These are phyloP conservation scores for Gasteruption jaculator DNA, from an alignment of 2,888 invertebrate genomes.

Conservation along the genomic window DNA sequence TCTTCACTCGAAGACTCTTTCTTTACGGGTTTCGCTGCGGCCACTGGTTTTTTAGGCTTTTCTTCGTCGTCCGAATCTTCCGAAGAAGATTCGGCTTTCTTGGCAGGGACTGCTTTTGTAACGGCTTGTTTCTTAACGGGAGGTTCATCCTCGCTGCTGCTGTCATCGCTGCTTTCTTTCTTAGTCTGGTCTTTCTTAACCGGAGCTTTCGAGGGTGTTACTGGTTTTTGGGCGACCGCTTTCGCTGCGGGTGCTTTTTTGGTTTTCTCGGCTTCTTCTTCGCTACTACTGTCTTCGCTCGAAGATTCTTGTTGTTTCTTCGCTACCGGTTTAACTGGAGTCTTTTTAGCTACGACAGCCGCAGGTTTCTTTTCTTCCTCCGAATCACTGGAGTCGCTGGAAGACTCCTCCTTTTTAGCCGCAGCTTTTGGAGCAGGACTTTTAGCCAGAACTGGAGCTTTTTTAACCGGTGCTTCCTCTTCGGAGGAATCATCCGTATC, in stretches of 20 bases:
- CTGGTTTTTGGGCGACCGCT: constrained; percentile 1
- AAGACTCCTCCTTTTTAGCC: constrained; percentile 15
- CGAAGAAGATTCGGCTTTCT: constrained; percentile 29
- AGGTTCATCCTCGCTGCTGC: constrained; percentile 27
- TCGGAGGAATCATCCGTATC: constrained; percentile 48
- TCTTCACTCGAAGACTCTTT: constrained; percentile 33
- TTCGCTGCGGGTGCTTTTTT: constrained; percentile 14
- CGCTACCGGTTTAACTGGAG: constrained; percentile 10
- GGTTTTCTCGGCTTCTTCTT: constrained; percentile 29
- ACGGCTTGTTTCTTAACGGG: constrained; percentile 21
- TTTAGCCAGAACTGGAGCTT: constrained; percentile 25
- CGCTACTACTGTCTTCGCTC: constrained; percentile 48
- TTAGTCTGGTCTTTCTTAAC: constrained; percentile 13
- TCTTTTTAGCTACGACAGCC: constrained; percentile 17
- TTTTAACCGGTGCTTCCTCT: constrained; percentile 38
- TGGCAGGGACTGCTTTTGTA: constrained; percentile 19
- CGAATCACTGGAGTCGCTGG: constrained; percentile 20
- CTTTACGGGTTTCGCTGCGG: constrained; percentile 24
- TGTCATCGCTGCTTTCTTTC: constrained; percentile 16
- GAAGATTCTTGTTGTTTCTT: constrained; percentile 42
- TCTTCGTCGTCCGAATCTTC: constrained; percentile 43
- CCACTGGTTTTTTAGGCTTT: constrained; percentile 33
- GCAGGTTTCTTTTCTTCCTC: constrained; percentile 31
- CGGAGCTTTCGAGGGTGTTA: constrained; percentile 9
- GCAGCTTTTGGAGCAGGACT: constrained; percentile 21